Conservation (phyloP, 2,797 vertebrate species). For the Bovichtus diacanthus region DNA sequence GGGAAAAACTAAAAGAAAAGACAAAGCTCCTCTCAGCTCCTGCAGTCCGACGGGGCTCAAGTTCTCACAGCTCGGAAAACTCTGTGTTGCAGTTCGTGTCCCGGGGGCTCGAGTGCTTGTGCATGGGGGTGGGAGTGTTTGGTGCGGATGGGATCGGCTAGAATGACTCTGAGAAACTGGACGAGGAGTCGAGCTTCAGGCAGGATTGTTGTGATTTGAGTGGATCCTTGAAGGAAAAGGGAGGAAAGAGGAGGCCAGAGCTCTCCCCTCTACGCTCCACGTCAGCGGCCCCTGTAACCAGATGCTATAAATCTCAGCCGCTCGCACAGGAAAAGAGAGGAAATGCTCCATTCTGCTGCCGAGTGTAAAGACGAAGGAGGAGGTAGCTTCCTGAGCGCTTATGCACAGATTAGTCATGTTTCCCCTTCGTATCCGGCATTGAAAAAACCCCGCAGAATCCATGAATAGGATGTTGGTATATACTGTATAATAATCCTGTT, state of each 20-base stretch:
- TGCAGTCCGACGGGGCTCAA: slow-evolving; percentile 27
- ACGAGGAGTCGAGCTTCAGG: slow-evolving; percentile 10
- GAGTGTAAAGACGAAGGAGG: slow-evolving; percentile 34
- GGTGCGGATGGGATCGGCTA: slow-evolving; percentile 35
- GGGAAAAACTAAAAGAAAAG: neutral
- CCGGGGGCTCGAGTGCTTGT: slow-evolving; percentile 30
- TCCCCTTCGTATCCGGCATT: slow-evolving; percentile 15
- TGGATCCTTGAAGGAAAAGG: slow-evolving; percentile 8
- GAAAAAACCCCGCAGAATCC: slow-evolving; percentile 31
- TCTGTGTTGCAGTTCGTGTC: slow-evolving; percentile 33
- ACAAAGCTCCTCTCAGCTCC: slow-evolving; percentile 42
- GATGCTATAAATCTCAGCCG: slow-evolving; percentile 55
- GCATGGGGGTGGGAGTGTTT: slow-evolving; percentile 20
- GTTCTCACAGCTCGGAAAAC: slow-evolving; percentile 43
- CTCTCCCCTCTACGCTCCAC: slow-evolving; percentile 28
- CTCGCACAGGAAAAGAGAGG: slow-evolving; percentile 52
- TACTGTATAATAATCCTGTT: slow-evolving; percentile 52
- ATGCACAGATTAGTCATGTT: slow-evolving; percentile 66
- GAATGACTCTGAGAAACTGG: slow-evolving; percentile 43
- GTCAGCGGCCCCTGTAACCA: slow-evolving; percentile 66
- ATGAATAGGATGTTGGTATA: slow-evolving; percentile 54
- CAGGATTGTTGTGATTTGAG: slow-evolving; percentile 29
- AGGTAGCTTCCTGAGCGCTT: slow-evolving; percentile 38
- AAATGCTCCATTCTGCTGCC: slow-evolving; percentile 58
- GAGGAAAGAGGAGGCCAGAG: slow-evolving; percentile 10